phyloP scores from a whole-genome alignment of 2,797 vertebrate genomes.

The Siniperca undulata region DNA sequence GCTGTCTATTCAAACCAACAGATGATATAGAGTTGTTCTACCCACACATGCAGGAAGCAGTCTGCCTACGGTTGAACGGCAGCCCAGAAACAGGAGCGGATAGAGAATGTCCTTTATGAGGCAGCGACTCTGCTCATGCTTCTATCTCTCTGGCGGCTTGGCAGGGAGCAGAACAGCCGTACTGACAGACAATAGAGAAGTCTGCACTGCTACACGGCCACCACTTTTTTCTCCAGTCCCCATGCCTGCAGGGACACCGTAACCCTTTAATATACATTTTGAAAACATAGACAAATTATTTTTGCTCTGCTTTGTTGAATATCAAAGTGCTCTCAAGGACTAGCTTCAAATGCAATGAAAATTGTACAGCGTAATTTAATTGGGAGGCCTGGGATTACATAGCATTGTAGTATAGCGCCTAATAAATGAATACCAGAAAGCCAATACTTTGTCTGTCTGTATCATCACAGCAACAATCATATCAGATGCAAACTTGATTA shows the following conservation, averaged over 20 bases:
- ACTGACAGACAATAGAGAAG: constrained; percentile 72
- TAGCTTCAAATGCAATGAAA: constrained; percentile 38
- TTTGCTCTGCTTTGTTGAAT: constrained; percentile 57
- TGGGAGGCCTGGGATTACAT: constrained; percentile 35
- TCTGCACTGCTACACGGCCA: constrained; percentile 53
- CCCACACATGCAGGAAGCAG: constrained; percentile 77
- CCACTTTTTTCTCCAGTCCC: constrained; percentile 35
- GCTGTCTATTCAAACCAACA: constrained; percentile 73
- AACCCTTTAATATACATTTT: constrained; percentile 60
- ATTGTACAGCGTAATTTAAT: constrained; percentile 52
- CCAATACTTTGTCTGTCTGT: constrained; percentile 41
- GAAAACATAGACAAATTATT: constrained; percentile 56
- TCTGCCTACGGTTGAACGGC: constrained; percentile 78
- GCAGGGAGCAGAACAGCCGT: constrained; percentile 66
- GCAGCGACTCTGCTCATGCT: constrained; percentile 64
- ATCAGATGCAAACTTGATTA: constrained; percentile 66
- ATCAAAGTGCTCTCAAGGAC: constrained; percentile 55
- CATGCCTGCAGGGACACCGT: constrained; percentile 50
- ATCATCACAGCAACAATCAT: constrained; percentile 48
- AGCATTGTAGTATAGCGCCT: constrained; percentile 24
- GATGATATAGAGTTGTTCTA: constrained; percentile 77
- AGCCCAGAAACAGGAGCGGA: constrained; percentile 73
- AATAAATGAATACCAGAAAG: constrained; percentile 54
- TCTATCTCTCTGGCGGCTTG: constrained; percentile 68
- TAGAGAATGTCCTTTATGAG: constrained; percentile 76